phyloP scores from a whole-genome alignment of 35 echinoderm and acorn worm species.

The Apostichopus californicus region DNA sequence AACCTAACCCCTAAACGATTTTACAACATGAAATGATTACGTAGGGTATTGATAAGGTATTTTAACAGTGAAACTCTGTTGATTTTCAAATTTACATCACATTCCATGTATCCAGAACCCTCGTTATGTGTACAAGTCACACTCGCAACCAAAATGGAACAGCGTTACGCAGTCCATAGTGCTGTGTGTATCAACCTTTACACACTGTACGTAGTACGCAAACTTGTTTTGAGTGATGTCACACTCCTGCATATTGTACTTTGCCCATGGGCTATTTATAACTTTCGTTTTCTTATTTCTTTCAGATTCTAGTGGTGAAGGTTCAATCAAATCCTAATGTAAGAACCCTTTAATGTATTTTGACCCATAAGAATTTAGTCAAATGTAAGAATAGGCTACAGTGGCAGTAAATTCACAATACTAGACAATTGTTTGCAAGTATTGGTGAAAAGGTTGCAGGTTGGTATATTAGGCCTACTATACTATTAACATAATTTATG shows the following conservation, averaged over 20 bases:
- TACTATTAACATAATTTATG: conserved; percentile 37
- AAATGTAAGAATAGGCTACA: not conserved
- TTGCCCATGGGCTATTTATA: not conserved
- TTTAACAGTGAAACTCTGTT: not conserved
- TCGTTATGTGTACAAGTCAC: not conserved
- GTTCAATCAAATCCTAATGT: conserved; percentile 90
- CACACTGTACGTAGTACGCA: conserved; percentile 1
- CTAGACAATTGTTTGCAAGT: conserved; percentile 24
- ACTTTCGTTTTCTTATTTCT: conserved; percentile 44
- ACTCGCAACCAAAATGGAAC: not conserved
- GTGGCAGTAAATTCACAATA: not conserved
- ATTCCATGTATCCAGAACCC: not conserved
- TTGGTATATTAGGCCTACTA: not conserved
- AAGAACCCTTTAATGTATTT: conserved; percentile 16
- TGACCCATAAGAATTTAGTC: not conserved
- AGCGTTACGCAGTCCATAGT: not conserved
- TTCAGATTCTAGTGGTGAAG: conserved; percentile 93
- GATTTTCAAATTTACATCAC: not conserved
- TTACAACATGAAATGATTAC: too few species aligned
- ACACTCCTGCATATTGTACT: not conserved
- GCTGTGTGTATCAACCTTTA: too few species aligned
- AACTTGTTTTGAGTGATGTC: conserved; percentile 8
- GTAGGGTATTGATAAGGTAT: too few species aligned
- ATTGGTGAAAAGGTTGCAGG: not conserved
- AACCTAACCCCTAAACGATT: not conserved